Evolutionary conservation across 2,888 invertebrate species (phyloP), one percentile per base, ranked within the genome.

Genomic region (Baccha elongata): DNA sequence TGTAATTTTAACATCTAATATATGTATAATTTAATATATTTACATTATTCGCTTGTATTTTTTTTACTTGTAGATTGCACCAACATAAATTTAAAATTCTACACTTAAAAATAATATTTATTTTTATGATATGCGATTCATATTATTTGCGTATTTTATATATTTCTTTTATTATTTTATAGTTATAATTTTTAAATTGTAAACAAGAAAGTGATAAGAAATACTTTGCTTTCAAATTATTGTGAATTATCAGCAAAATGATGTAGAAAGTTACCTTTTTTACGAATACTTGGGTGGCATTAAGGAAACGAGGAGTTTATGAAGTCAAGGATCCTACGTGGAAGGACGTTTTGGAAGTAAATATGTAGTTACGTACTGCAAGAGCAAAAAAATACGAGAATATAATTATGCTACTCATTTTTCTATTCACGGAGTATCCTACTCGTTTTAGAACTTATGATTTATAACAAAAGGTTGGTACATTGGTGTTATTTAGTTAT

Each of bases 41-140:
- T 81, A 81, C 81, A 81, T 58, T 71, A 69, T n/a, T 53, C 53
- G 62, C 37, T 50, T 40, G 19, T 55, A 11, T 73, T 13, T 62
- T 42, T 75, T 69, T 52, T 68, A 69, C 64, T 69, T 62, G 80
- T 67, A 76, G 60, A 83, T 83, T 83, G 83, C 83, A 83, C 83
- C 83, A 83, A 78, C 48, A 73, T 67, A 55, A 68, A 73, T 60
- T 68, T 68, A 17, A 23, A 73, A 32, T 52, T 78, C 46, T 62
- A 52, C 46, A 53, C 42, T 62, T 44, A 42, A 44, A 72, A 37
- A 42, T 26, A 58, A 11, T 35, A 11, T 35, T 55, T 64, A 67
- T 72, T 83, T 58, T 78, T 78, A 73, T 83, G 83, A 83, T 83
- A 83, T 83, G 83, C 83, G 78, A 72, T 73, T 83, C 67, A 67